Evolutionary conservation across 23 tunicate species (phyloP), one percentile per base, ranked within the genome.

Genomic region (Diplosoma virens): DNA sequence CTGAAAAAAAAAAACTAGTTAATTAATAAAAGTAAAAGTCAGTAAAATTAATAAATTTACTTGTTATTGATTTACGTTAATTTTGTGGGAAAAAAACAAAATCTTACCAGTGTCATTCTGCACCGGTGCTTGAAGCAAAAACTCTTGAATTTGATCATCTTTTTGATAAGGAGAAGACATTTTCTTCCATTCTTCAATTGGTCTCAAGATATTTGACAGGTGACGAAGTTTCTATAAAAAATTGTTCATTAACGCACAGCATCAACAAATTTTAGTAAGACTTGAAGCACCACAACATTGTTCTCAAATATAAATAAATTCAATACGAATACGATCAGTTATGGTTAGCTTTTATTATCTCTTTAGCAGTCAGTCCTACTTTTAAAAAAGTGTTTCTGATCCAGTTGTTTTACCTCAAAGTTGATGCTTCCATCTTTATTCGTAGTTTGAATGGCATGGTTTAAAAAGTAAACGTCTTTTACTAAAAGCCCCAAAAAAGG

Each of bases 401-500:
- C n/a, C n/a, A n/a, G n/a, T n/a, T n/a, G n/a, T n/a, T 31, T 65
- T 71, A 92, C 97, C 97, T 92, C 92, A 30, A 85, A 81, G 71
- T 92, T 92, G 4, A 92, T 81, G 47, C 63, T 85, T 26, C 97
- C 97, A 26, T 85, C 81, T 24, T 64, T 31, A 28, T 92, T 66
- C 20, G 77, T 78, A 17, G 97, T 92, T 31, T 86, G 87, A 14
- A 93, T 85, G 20, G 97, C 74, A 65, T 92, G 92, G 83, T 92
- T 92, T 11, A 92, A 71, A 47, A 85, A 85, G 50, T 92, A 92
- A 46, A 92, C 97, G 59, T 92, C 97, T 76, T 92, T 92, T 26
- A 92, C 88, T 80, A 92, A 67, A 41, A 92, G 59, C 55, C 77
- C 85, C 58, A 92, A 45, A 59, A 92, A 92, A 5, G 97, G 97